Percentiles rank a stretch among this genome's conserved stretches.
Evolutionary conservation across 2,888 invertebrate species (phyloP).

Genomic region (Andrena praecox): DNA sequence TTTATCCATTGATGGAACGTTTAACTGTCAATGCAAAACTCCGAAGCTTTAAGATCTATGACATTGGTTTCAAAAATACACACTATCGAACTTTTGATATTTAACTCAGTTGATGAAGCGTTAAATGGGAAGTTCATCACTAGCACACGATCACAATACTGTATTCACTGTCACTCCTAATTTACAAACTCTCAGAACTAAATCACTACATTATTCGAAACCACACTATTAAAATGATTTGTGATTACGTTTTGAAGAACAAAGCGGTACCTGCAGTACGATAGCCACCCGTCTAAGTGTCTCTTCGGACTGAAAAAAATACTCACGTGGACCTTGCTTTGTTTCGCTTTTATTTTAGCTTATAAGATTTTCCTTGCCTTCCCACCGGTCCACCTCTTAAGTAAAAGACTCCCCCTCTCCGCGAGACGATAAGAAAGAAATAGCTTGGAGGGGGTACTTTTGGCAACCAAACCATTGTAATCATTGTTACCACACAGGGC

Average conservation of each 20-base stretch:
- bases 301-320: constrained; percentile 74
- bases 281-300: constrained; percentile 70
- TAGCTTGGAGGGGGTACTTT: constrained; percentile 48
- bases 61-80: too few relatives aligned
- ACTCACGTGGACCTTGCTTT: constrained; percentile 74
- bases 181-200: background rate
- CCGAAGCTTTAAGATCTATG: background rate
- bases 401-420: constrained; percentile 41
- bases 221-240: background rate
- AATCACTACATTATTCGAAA: constrained; percentile 1
- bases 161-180: constrained; percentile 38
- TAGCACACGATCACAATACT: constrained; percentile 8
- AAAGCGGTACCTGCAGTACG: constrained; percentile 75
- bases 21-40: background rate
- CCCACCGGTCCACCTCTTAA: constrained; percentile 62
- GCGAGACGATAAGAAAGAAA: constrained; percentile 21
- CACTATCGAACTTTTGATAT: background rate
- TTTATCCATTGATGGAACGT: too few relatives aligned
- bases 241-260: background rate
- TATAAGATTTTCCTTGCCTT: constrained; percentile 75
- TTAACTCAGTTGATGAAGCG: background rate
- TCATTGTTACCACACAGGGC: constrained; percentile 65
- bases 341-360: constrained; percentile 82
- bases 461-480: constrained; percentile 66
- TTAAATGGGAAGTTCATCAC: constrained; percentile 17